Base-by-base conservation (phyloP, 1,140 invertebrate species). In the Mamestra configurata region DNA sequence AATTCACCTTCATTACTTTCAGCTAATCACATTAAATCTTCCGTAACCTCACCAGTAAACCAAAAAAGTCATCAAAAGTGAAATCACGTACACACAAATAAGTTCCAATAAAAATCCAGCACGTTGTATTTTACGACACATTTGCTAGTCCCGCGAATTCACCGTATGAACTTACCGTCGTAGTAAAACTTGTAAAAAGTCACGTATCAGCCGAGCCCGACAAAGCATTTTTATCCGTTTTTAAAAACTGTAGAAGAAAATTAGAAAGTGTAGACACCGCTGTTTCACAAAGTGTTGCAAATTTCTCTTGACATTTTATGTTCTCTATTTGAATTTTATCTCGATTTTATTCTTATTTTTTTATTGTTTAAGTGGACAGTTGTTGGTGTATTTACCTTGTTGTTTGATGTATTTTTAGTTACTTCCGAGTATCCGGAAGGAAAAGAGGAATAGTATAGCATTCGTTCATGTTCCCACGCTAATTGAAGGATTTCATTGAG, bases 161-260 rank as follows among this genome's bases (percentile, higher is more conserved):
- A 35, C 22, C 64, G 51, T 79, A 66, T 78, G 61, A 77, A 79
- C 53, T 79, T 35, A 31, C 51, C 20, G 66, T 20, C 15, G n/a
- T 18, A 35, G 37, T 57, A 11, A 71, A 79, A 79, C 77, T 79
- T 71, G 66, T 78, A 79, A 79, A 77, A 79, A 79, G 77, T 79
- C 77, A 79, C 77, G 77, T 79, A 79, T 71, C 53, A 70, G 15
- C 24, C 20, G 66, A 7, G 10, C n/a, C 22, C 66, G 66, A 79
- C 77, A 61, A 71, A 79, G 77, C 77, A 79, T 79, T 79, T 79
- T 79, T 71, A 71, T 79, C 57, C 51, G 51, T 35, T 70, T 49
- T 61, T 70, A 79, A 79, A 78, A 79, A 79, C 77, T 79, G 8
- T 71, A 46, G 35, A 79, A 79, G 71, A 71, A 79, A 79, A 71